Evolutionary conservation across 2,797 vertebrate species (phyloP), one percentile per base, ranked within the genome.

Genomic region (Echiichthys vipera): DNA sequence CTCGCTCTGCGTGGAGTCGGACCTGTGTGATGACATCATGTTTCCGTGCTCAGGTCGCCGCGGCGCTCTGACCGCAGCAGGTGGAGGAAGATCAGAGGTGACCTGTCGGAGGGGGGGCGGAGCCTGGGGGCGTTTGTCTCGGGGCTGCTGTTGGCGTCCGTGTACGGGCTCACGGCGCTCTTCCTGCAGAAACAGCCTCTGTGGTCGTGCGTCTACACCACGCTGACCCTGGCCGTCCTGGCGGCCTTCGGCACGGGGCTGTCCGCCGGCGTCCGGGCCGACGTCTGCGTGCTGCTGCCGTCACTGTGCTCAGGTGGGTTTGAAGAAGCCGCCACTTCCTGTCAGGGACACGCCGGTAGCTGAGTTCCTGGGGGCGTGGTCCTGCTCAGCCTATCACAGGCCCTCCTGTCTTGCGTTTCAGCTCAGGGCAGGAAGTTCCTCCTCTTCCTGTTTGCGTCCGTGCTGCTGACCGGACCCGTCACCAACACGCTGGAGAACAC

Each of bases 401-500:
- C 3, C 8, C 0, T 25, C n/a, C 6, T 5, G 10, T 54, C 2
- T 12, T 45, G 24, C 59, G 50, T 76, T 63, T n/a, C 90, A 97
- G 96, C 5, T 11, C 93, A 93, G 0, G 96, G 96, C 2, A 94
- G 93, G 83, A 86, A 58, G 1, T 50, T 97, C 51, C 0, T 98
- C 34, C 64, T 97, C 62, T 5, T 96, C 75, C 76, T 96, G 55
- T 91, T 93, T 0, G 84, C 95, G 24, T 87, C 93, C 0, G 6
- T 94, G 80, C 92, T 97, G 0, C 8, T 97, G 34, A 93, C 95
- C 17, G 97, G 97, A 0, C 97, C 97, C 0, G 80, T 96, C 53
- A 20, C 85, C 77, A 99, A 98, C 80, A 93, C 93, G 0, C 7
- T 97, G 37, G 85, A 88, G 0, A 99, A 98, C 85, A 91, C 95